These are phyloP conservation scores for Polyommatus icarus DNA, from an alignment of 2,888 invertebrate genomes.

Conservation along the genomic window DNA sequence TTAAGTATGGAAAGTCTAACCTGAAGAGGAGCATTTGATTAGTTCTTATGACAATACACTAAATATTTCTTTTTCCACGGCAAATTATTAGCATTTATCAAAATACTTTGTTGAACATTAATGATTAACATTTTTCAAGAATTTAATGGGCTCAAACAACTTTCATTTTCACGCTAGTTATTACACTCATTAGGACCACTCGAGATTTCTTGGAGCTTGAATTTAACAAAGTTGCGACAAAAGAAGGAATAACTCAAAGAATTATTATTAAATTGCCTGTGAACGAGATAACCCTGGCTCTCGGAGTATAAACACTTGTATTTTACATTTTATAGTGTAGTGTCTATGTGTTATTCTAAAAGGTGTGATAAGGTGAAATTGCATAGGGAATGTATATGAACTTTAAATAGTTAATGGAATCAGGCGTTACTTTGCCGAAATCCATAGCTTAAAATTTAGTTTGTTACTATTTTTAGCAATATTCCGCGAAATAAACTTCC, in stretches of 20 bases:
- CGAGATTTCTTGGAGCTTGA: background rate
- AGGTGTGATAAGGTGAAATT: background rate
- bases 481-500: too few relatives aligned
- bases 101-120: background rate
- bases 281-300: slow-evolving; percentile 63
- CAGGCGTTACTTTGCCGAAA: too few relatives aligned
- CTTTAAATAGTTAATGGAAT: too few relatives aligned
- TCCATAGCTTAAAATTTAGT: too few relatives aligned
- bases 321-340: background rate
- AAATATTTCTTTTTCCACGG: too few relatives aligned
- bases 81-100: background rate
- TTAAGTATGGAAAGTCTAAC: too few relatives aligned
- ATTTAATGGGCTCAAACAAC: background rate
- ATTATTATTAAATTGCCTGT: slow-evolving; percentile 77
- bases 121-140: background rate
- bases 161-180: slow-evolving; percentile 8
- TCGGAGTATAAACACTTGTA: background rate
- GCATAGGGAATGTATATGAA: background rate
- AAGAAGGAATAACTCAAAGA: slow-evolving; percentile 55
- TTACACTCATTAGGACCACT: background rate
- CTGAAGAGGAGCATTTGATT: too few relatives aligned
- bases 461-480: too few relatives aligned
- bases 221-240: slow-evolving; percentile 24
- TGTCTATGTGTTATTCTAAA: background rate
- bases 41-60: too few relatives aligned